phyloP scores from a whole-genome alignment of 2,797 vertebrate species.

The Salarias fasciatus region DNA sequence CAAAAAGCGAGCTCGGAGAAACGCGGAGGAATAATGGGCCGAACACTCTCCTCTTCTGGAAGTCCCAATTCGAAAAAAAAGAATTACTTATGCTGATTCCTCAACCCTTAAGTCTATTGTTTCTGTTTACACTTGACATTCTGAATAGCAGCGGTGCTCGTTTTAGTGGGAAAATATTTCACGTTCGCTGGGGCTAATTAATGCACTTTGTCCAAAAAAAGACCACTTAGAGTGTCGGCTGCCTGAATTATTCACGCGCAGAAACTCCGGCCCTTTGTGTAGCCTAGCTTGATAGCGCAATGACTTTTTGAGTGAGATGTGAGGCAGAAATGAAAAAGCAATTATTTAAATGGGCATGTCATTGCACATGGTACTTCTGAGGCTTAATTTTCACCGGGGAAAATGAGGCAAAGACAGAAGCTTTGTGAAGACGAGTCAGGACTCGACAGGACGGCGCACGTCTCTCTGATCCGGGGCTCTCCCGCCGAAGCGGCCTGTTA shows the following conservation, averaged over 20 bases:
- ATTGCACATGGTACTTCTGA: slow-evolving; percentile 2
- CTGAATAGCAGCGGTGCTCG: slow-evolving; percentile 13
- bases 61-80: slow-evolving; percentile 7
- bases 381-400: slow-evolving; percentile 2
- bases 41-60: slow-evolving; percentile 2
- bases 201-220: slow-evolving; percentile 11
- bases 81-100: slow-evolving; percentile 19
- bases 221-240: slow-evolving; percentile 12
- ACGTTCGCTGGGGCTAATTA: slow-evolving; percentile 24
- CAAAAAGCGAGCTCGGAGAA: slow-evolving; percentile 8
- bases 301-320: neutral
- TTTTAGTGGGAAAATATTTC: slow-evolving; percentile 19
- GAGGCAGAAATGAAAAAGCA: slow-evolving; percentile 4
- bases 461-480: too few species aligned
- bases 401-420: slow-evolving; percentile 6
- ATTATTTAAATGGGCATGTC: slow-evolving; percentile 18
- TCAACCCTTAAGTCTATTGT: slow-evolving; percentile 12
- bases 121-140: slow-evolving; percentile 30
- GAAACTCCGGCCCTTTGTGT: slow-evolving; percentile 11
- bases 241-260: slow-evolving; percentile 15
- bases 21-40: neutral
- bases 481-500: too few species aligned
- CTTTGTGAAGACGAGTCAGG: neutral
- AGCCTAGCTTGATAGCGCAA: slow-evolving; percentile 8
- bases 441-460: neutral